Percentiles rank a stretch among this genome's conserved stretches.
Conservation (phyloP, 1,140 invertebrate genomes). For the Paracyclopina nana region DNA sequence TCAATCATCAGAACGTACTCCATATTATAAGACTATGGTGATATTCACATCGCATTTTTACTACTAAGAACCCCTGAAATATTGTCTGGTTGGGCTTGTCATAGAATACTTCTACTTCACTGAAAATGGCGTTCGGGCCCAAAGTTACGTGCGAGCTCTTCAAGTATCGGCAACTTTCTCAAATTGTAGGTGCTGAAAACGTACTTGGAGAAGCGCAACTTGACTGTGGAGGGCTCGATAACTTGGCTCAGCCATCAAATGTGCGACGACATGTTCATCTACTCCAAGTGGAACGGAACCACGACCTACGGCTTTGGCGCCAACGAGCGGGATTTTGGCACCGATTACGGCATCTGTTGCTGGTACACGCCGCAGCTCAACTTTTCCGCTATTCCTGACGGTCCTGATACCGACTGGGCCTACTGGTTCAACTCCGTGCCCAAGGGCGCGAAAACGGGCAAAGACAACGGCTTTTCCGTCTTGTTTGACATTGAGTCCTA, state of each 20-base stretch:
- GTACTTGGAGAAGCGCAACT: slow-evolving; percentile 5
- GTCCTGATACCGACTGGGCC: slow-evolving; percentile 15
- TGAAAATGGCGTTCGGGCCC: too few relatives aligned
- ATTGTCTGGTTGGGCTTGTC: too few relatives aligned
- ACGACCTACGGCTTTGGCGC: slow-evolving; percentile 14
- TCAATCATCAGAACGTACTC: too few relatives aligned
- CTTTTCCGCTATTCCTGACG: slow-evolving; percentile 11
- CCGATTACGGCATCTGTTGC: slow-evolving; percentile 17
- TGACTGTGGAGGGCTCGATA: slow-evolving; percentile 8
- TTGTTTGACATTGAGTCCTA: slow-evolving; percentile 16
- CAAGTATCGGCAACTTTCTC: neutral
- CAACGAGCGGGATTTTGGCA: slow-evolving; percentile 16
- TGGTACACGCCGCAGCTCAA: slow-evolving; percentile 17
- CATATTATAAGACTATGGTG: too few relatives aligned
- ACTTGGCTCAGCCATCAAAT: slow-evolving; percentile 14
- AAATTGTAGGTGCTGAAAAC: slow-evolving; percentile 10
- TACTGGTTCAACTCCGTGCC: slow-evolving; percentile 16
- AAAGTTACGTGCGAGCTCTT: neutral
- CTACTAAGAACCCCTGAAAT: too few relatives aligned
- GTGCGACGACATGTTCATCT: slow-evolving; percentile 17
- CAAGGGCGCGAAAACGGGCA: slow-evolving; percentile 15
- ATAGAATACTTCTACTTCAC: too few relatives aligned
- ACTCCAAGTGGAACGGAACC: slow-evolving; percentile 15
- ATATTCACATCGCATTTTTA: too few relatives aligned
- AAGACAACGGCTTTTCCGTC: slow-evolving; percentile 17